Evolutionary conservation across 2,888 invertebrate species (phyloP).

Genomic region (Archaeoteleia sp.): DNA sequence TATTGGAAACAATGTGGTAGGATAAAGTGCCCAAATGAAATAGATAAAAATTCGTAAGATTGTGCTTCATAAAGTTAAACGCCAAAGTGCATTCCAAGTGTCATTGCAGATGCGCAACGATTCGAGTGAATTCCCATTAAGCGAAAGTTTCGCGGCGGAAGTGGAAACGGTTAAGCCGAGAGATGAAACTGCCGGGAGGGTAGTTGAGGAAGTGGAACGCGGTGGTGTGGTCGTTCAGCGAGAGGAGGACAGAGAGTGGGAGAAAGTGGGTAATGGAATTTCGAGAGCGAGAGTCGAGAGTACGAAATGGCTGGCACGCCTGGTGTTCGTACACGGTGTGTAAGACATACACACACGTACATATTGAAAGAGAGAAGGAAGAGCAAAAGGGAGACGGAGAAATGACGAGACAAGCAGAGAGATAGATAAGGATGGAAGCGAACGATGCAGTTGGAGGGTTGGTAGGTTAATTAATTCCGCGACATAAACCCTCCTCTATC

Average conservation of each 20-base stretch:
- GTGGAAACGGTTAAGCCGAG: conserved; percentile 52
- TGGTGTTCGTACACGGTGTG: conserved; percentile 49
- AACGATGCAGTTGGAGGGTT: conserved; percentile 61
- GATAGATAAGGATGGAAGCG: conserved; percentile 50
- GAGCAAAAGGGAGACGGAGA: conserved; percentile 43
- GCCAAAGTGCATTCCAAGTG: conserved; percentile 10
- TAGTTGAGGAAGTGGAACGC: conserved; percentile 30
- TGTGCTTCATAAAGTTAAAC: background rate
- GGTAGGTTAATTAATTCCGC: conserved; percentile 72
- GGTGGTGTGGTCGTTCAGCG: conserved; percentile 24
- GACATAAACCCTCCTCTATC: conserved; percentile 66
- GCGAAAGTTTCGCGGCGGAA: conserved; percentile 60
- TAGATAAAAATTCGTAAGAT: too few relatives aligned
- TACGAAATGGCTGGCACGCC: conserved; percentile 67
- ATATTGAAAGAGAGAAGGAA: conserved; percentile 21
- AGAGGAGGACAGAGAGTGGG: conserved; percentile 33
- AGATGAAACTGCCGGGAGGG: conserved; percentile 19
- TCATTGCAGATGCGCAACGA: conserved; percentile 38
- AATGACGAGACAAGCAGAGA: too few relatives aligned
- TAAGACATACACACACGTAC: conserved; percentile 40
- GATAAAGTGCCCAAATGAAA: too few relatives aligned
- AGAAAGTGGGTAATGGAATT: conserved; percentile 65
- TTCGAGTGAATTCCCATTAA: conserved; percentile 55
- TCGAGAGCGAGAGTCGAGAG: conserved; percentile 70
- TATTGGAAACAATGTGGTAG: too few relatives aligned